Base-by-base conservation (phyloP, 1,140 invertebrate genomes). In the Reticulitermes speratus region DNA sequence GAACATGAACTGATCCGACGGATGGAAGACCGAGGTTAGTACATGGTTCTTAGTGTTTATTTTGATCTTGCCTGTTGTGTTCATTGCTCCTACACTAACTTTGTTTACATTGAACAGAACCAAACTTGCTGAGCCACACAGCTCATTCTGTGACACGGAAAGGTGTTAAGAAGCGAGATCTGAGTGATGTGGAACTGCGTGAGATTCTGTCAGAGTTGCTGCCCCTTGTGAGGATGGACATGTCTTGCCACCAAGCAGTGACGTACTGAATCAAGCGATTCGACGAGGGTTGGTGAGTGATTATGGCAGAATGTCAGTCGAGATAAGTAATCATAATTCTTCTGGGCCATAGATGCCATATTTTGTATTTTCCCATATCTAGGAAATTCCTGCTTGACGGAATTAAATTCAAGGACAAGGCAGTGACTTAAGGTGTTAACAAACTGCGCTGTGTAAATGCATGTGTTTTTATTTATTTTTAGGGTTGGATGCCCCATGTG, bases 61-160 rank as follows among this genome's bases (percentile, higher is more conserved):
- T 44, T 83, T 88, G 9, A 11, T 86, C n/a, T 83, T 86, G 45
- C 59, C 52, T 84, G 84, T 52, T 86, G n/a, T 75, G 65, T 25
- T 75, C 0, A 14, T 75, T n/a, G 25, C 25, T 75, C 14, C 1
- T 75, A 75, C 25, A 75, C 52, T 75, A 30, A 75, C 25, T 75
- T 23, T 45, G 21, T 44, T 48, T 12, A 11, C 19, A 12, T 7
- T 87, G 91, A 91, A 89, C 93, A 93, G 98, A 98, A 90, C 97
- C 97, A 16, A 98, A 98, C 92, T 91, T 98, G 83, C 93, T 98
- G 59, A 97, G 95, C 89, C 97, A 98, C 90, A 98, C 97, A 14
- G 96, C 97, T 32, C 97, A 98, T 91, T 97, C 96, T 69, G 96
- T 98, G 45, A 94, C 96, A 23, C 93, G 96, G 55, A 97, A 97